These are phyloP conservation scores for Nasua narica DNA, from an alignment of 2,797 vertebrate genomes.

Conservation along the genomic window DNA sequence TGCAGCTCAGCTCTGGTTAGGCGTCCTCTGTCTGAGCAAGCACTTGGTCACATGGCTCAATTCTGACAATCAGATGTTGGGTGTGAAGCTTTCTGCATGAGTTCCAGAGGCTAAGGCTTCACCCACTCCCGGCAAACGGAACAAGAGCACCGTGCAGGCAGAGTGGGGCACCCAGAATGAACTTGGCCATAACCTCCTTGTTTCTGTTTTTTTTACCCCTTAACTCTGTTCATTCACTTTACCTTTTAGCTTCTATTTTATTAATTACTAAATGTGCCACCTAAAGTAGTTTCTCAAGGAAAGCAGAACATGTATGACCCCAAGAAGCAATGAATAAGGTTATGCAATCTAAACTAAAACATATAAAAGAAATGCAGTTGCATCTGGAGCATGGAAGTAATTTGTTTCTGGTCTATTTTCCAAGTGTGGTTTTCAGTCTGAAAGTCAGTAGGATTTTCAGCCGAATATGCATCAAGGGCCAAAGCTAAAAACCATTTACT, in stretches of 20 bases:
- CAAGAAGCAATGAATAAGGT: background rate
- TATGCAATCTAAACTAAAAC: background rate
- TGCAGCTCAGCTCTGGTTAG: background rate
- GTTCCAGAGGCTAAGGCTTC: background rate
- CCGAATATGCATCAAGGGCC: background rate
- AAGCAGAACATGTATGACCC: background rate
- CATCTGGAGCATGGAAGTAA: background rate
- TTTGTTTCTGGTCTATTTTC: background rate
- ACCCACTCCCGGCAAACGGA: background rate
- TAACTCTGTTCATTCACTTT: background rate
- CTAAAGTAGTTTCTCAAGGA: background rate
- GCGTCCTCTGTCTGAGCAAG: background rate
- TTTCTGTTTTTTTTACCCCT: background rate
- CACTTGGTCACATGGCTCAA: background rate
- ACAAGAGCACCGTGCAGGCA: accelerated
- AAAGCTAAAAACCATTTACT: background rate
- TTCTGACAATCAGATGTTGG: background rate
- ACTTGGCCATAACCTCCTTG: background rate
- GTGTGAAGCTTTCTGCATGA: background rate
- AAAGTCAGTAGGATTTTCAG: background rate
- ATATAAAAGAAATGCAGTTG: background rate
- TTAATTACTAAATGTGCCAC: background rate
- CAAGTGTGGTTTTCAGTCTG: background rate
- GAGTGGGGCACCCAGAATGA: background rate
- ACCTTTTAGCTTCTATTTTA: background rate